Conservation (phyloP, 1,140 invertebrate genomes). For the Melanaphis sacchari region DNA sequence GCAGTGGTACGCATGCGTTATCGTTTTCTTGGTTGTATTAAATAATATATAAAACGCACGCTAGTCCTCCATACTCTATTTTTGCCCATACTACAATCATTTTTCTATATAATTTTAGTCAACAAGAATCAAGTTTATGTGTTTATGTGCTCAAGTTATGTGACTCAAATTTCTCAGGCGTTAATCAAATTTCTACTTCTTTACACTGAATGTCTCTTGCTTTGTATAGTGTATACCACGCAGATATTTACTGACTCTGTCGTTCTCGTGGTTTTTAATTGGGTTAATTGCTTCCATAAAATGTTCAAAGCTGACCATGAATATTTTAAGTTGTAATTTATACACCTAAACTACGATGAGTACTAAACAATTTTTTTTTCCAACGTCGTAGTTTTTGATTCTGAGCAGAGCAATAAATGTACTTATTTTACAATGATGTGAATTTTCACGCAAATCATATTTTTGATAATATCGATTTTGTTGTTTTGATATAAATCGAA, state of each 20-base stretch:
- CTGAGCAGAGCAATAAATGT: too few species aligned
- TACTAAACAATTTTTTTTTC: background rate
- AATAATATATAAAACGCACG: background rate
- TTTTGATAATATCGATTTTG: too few species aligned
- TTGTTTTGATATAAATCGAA: too few species aligned
- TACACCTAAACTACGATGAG: background rate
- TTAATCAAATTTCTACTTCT: conserved; percentile 48
- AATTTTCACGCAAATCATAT: too few species aligned
- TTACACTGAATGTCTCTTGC: background rate
- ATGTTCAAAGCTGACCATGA: background rate
- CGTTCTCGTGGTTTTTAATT: background rate
- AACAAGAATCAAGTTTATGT: conserved; percentile 46
- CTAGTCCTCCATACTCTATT: background rate
- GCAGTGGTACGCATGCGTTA: background rate
- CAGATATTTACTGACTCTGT: background rate
- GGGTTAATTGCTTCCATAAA: background rate
- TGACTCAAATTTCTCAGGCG: conserved; percentile 19
- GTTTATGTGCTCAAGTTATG: background rate
- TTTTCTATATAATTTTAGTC: background rate
- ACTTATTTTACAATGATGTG: too few species aligned
- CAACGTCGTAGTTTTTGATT: background rate
- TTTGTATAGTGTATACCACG: background rate
- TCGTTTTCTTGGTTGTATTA: background rate
- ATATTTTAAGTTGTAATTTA: background rate
- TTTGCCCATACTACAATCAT: background rate